These are phyloP conservation scores for Pristis pectinata DNA, from an alignment of 2,797 vertebrate genomes.

Conservation along the genomic window DNA sequence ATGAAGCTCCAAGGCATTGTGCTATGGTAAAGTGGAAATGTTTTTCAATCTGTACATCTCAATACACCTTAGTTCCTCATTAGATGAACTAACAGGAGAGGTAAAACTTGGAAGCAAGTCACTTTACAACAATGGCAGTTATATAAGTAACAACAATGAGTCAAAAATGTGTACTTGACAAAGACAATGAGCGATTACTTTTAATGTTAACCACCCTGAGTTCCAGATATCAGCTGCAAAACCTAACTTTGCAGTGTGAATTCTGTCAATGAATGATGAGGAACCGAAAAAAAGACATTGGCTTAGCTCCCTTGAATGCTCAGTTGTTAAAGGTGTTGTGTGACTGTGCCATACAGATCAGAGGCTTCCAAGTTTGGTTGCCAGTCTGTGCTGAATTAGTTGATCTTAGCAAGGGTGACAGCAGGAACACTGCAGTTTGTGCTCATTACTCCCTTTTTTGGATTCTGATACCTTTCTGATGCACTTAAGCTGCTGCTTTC, in stretches of 20 bases:
- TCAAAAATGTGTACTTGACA: neutral
- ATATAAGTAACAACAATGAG: neutral
- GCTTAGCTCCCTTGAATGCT: constrained; percentile 22
- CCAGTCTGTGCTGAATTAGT: neutral
- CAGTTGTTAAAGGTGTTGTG: constrained; percentile 15
- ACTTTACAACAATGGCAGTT: neutral
- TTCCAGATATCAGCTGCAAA: neutral
- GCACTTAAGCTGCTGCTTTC: neutral
- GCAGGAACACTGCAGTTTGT: constrained; percentile 3
- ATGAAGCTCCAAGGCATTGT: neutral
- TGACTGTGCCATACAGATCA: constrained; percentile 3
- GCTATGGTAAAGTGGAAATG: neutral
- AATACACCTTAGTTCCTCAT: neutral
- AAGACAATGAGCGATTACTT: neutral
- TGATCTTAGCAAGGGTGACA: neutral
- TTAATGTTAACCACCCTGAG: neutral
- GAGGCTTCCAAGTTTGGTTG: constrained; percentile 15
- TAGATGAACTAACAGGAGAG: neutral
- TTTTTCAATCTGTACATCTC: neutral
- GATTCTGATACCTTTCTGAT: constrained; percentile 8
- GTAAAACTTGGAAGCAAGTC: neutral
- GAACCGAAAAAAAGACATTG: neutral
- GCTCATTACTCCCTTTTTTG: constrained; percentile 10
- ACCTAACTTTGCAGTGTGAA: constrained; percentile 22
- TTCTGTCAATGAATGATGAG: constrained; percentile 32